Conservation (phyloP, 2,113 vertebrate genomes). For the Zapus hudsonius region DNA sequence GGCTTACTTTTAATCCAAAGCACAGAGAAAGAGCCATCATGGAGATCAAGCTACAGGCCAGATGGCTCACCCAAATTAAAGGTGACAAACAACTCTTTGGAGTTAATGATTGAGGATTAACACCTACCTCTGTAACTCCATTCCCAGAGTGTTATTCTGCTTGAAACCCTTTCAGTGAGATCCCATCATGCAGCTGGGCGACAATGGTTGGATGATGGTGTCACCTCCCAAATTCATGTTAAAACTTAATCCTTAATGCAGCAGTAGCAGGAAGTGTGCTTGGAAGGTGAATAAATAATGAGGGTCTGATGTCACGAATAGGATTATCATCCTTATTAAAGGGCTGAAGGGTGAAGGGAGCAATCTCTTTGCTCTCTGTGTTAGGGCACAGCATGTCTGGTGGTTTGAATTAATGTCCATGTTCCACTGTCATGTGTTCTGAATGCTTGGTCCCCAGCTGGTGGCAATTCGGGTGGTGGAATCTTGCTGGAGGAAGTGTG, state of each 20-base stretch:
- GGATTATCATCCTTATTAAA: no score
- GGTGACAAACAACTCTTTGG: not conserved
- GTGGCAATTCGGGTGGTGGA: no score
- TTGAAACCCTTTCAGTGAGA: not conserved
- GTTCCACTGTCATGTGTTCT: no score
- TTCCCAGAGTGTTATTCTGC: not conserved
- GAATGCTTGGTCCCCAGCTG: no score
- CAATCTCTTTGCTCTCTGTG: not conserved
- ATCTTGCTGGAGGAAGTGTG: no score
- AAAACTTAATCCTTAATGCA: not conserved
- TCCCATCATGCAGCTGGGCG: not conserved
- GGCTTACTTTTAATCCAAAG: constrained; percentile 11
- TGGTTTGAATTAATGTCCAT: not conserved
- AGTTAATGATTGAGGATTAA: not conserved
- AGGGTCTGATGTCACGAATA: not conserved
- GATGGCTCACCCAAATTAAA: not conserved
- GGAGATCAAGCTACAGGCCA: not conserved
- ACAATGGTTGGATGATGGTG: not conserved
- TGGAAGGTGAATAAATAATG: not conserved
- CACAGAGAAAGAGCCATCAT: not conserved
- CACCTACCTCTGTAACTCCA: not conserved
- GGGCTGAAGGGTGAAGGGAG: not conserved
- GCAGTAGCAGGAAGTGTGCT: not conserved
- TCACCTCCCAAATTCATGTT: not conserved
- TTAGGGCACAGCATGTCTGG: not conserved